These are phyloP conservation scores for Lepus townsendii DNA, from an alignment of 2,797 vertebrate genomes.

Conservation along the genomic window DNA sequence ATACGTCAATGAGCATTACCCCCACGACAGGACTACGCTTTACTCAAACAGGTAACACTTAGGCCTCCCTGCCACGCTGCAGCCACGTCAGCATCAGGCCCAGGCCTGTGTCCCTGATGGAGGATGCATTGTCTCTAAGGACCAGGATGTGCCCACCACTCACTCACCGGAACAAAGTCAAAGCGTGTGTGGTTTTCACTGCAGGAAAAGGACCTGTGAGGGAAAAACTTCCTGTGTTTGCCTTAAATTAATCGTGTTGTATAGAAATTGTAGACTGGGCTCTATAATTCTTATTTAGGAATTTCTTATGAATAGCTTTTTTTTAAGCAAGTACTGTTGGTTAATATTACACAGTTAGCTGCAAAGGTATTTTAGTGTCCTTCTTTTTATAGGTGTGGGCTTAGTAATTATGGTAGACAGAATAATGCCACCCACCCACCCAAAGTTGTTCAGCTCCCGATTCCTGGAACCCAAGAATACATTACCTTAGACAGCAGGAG, in stretches of 20 bases:
- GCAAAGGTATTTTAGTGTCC: slow-evolving; percentile 5
- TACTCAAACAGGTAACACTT: slow-evolving; percentile 90
- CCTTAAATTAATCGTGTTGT: not conserved
- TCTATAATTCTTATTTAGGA: slow-evolving; percentile 40
- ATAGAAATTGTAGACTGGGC: not conserved
- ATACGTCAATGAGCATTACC: slow-evolving; percentile 86
- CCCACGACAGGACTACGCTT: slow-evolving; percentile 84
- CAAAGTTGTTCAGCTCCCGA: not conserved
- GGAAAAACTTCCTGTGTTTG: not conserved
- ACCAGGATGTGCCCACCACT: not conserved
- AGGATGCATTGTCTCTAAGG: not conserved
- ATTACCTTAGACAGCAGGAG: not conserved
- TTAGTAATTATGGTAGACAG: not conserved
- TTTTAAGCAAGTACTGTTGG: not conserved
- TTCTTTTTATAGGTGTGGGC: not conserved
- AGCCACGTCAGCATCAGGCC: not conserved
- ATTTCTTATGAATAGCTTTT: not conserved
- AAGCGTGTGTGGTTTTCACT: not conserved
- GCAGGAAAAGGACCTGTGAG: not conserved
- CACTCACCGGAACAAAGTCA: not conserved
- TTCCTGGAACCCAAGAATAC: not conserved
- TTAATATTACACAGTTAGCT: not conserved
- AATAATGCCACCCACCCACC: not conserved
- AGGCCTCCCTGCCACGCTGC: not conserved
- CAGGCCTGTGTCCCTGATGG: not conserved